These are phyloP conservation scores for Platerodrilus igneus DNA, from an alignment of 2,888 invertebrate genomes.

Conservation along the genomic window DNA sequence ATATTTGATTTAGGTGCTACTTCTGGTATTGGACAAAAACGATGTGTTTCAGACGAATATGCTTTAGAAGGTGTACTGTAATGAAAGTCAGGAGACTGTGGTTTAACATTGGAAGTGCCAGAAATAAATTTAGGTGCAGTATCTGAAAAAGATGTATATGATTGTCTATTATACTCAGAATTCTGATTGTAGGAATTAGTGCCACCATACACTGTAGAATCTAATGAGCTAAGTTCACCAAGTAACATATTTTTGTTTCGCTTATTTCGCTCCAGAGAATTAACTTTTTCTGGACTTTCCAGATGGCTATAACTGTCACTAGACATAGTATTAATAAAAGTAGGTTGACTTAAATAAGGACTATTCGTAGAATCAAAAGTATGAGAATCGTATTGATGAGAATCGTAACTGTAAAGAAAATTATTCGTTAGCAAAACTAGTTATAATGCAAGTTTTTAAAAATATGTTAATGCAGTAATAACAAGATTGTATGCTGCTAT, in stretches of 20 bases:
- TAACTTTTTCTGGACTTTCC: constrained; percentile 47
- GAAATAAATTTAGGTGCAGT: constrained; percentile 32
- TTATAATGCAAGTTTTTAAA: too few species aligned
- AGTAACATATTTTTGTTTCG: constrained; percentile 33
- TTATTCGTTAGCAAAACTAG: too few species aligned
- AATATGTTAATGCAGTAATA: too few species aligned
- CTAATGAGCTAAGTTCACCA: constrained; percentile 40
- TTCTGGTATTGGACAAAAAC: constrained; percentile 23
- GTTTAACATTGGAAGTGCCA: constrained; percentile 20
- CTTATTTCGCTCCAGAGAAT: constrained; percentile 43
- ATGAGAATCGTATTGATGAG: constrained; percentile 26
- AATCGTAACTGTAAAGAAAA: constrained; percentile 26
- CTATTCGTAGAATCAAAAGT: constrained; percentile 27
- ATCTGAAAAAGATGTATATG: constrained; percentile 28
- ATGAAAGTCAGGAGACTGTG: constrained; percentile 13
- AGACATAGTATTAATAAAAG: constrained; percentile 30
- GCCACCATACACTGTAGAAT: constrained; percentile 40
- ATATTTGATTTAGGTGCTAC: constrained; percentile 28
- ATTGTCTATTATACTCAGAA: constrained; percentile 28
- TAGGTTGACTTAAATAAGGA: constrained; percentile 21
- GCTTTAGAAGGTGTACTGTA: constrained; percentile 12
- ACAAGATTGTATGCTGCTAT: too few species aligned
- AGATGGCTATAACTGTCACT: constrained; percentile 43
- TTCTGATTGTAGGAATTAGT: constrained; percentile 39
- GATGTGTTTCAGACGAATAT: constrained; percentile 17